These are phyloP conservation scores for Cuculus canorus DNA, from an alignment of 2,797 vertebrate genomes.

Conservation along the genomic window DNA sequence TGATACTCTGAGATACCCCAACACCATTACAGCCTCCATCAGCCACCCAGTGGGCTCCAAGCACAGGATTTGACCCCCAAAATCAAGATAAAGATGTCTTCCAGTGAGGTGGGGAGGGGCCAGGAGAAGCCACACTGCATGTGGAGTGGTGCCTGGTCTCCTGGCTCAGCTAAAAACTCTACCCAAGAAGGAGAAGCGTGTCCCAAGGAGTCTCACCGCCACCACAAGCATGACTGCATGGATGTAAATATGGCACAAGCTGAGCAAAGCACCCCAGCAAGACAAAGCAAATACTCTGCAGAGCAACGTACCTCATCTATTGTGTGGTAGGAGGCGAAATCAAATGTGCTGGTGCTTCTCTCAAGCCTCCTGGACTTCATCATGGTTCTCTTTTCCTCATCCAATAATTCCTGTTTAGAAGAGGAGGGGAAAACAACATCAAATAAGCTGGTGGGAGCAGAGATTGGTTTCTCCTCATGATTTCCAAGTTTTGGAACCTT, in stretches of 20 bases:
- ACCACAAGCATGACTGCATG: accelerated
- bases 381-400: constrained; percentile 73
- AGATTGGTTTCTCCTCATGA: not conserved
- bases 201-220: not conserved
- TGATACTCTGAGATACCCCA: not conserved
- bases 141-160: not conserved
- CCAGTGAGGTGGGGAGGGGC: accelerated
- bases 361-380: constrained; percentile 31
- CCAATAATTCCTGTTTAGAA: constrained; percentile 66
- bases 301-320: constrained; percentile 72
- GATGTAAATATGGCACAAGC: not conserved
- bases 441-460: not conserved
- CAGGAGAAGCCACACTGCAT: accelerated
- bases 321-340: constrained; percentile 76
- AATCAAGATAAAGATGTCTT: not conserved
- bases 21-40: not conserved
- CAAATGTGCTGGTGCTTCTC: constrained; percentile 66
- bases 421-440: accelerated
- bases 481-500: not conserved
- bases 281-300: not conserved
- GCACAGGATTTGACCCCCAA: not conserved
- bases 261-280: not conserved
- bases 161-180: not conserved
- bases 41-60: not conserved
- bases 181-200: accelerated